Base-by-base conservation (phyloP, 2,797 vertebrate genomes). In the Arremon aurantiirostris region DNA sequence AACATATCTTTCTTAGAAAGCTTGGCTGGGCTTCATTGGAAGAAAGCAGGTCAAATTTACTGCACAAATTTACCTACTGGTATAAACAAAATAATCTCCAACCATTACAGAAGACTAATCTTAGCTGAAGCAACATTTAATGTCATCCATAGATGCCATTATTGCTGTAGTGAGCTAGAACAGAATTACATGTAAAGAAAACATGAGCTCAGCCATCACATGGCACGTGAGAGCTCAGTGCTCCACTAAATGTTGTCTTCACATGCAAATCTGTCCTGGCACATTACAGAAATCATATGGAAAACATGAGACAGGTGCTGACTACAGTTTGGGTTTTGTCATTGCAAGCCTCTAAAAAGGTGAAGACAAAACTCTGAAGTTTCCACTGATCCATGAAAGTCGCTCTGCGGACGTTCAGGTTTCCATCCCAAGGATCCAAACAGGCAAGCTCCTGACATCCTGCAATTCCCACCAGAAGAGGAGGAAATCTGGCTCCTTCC, bases 61-160 rank as follows among this genome's bases (percentile, higher is more conserved):
- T 85, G 72, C 93, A 95, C 73, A 89, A 79, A 86, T 94, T 91
- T 92, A 89, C 89, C 85, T 77, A 72, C 41, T 9, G 18, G 52
- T 90, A 94, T 90, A 88, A 91, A 92, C 88, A 91, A 87, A 95
- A 95, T 91, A 86, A 97, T 96, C 92, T 94, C 91, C 76, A 72
- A 91, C 90, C 93, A 96, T 93, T 93, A 93, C 56, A 95, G 57
- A 91, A 92, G 90, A 78, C 53, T 91, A 91, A 93, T 90, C 93
- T 97, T 84, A 97, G 94, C 95, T 90, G 84, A 66, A 95, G 63
- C 0, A 3, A 65, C 68, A 85, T 81, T 95, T 68, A 84, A 85
- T 79, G 61, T 64, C 84, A 69, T 37, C 76, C 70, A n/a, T 30
- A 79, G 57, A 66, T 86, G 95, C 91, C 82, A 86, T 68, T 85